These are phyloP conservation scores for Psilanteris sp. DNA, from an alignment of 1,140 invertebrate species.

Conservation along the genomic window DNA sequence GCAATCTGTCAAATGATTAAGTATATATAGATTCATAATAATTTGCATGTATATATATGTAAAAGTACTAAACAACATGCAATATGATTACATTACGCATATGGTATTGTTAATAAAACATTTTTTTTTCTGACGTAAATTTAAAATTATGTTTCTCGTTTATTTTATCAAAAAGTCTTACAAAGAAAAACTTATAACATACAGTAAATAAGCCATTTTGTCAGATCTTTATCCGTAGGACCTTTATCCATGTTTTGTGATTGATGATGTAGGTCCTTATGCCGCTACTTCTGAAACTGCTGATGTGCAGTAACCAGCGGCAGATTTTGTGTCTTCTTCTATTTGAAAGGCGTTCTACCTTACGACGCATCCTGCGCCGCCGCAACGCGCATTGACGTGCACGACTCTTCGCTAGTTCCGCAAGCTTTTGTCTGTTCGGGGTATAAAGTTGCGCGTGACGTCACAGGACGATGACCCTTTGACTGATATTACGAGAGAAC, in stretches of 20 bases:
- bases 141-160: too few relatives aligned
- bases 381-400: conserved; percentile 39
- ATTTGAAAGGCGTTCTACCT: conserved; percentile 21
- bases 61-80: too few relatives aligned
- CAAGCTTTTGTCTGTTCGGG: conserved; percentile 36
- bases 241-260: conserved; percentile 15
- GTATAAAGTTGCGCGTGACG: conserved; percentile 52
- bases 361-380: conserved; percentile 19
- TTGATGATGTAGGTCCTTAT: conserved; percentile 63
- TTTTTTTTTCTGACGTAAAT: too few relatives aligned
- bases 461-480: conserved; percentile 65
- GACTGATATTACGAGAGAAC: conserved; percentile 26
- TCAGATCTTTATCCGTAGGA: background rate
- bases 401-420: conserved; percentile 25
- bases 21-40: too few relatives aligned
- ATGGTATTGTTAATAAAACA: too few relatives aligned
- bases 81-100: too few relatives aligned
- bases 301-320: conserved; percentile 10
- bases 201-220: conserved; percentile 3
- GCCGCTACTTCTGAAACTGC: conserved; percentile 17
- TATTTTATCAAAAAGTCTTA: background rate
- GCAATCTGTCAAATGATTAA: too few relatives aligned
- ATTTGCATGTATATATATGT: too few relatives aligned
- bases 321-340: conserved; percentile 2
- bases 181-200: background rate